Evolutionary conservation across 1,140 invertebrate species (phyloP), one percentile per base, ranked within the genome.

Genomic region (Eumaeus atala): DNA sequence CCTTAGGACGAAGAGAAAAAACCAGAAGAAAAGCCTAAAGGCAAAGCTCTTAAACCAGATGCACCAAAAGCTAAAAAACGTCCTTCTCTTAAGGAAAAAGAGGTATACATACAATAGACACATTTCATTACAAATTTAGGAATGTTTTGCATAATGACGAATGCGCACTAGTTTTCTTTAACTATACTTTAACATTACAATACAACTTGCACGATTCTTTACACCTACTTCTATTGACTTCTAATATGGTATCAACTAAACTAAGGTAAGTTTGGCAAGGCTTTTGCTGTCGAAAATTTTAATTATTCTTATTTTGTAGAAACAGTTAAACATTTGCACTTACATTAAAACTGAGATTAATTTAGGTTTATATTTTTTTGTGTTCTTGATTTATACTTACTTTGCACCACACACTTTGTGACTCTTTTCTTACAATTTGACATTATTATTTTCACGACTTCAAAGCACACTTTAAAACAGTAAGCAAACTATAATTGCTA

Each of bases 21-120:
- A 64, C 64, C 77, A n/a, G 80, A 84, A 11, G 81, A 82, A 4
- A 87, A 87, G 71, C 72, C 82, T 62, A 87, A 87, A 54, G 56
- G 72, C 21, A 87, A 84, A 70, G 28, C 77, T 16, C 54, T 65
- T 21, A 84, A 84, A 58, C 78, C 82, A 67, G 82, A 77, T 52
- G 77, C 77, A 56, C 58, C 71, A 14, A 72, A 76, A 53, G 51
- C 74, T 68, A 87, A 84, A 75, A 87, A 87, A 70, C 84, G 79
- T 37, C 70, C 78, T 34, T 82, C 81, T 63, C 64, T 83, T 53
- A 86, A 84, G 74, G 68, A 84, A 50, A 81, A 82, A 69, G 78
- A 86, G 82, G 82, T 86, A 40, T 14, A 14, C 38, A 12, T 40
- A 40, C 10, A 12, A 28, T 28, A 28, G 2, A 28, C 21, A 28